A percentile compares a stretch with the other conserved stretches of the same genome.
phyloP scores from a whole-genome alignment of 1,140 invertebrate genomes.

The Heliconius hewitsoni region DNA sequence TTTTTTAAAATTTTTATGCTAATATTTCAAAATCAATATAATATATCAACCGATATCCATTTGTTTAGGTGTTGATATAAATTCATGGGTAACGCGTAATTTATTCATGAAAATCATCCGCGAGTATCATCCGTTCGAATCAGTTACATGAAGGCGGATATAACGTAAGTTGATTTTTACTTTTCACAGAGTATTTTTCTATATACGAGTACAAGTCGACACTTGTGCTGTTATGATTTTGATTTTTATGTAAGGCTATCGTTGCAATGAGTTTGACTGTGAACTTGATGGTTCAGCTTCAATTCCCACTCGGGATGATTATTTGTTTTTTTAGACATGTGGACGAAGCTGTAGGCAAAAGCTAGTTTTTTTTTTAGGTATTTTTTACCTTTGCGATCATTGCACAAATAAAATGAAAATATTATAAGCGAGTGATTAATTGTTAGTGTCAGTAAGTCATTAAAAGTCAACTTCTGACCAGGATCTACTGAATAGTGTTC shows the following conservation, averaged over 20 bases:
- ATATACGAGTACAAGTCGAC: neutral
- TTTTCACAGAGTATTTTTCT: neutral
- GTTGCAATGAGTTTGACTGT: too few relatives aligned
- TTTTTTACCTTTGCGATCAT: too few relatives aligned
- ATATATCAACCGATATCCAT: neutral
- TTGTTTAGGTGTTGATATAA: conserved; percentile 5
- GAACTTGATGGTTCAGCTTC: too few relatives aligned
- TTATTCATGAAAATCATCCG: conserved; percentile 1
- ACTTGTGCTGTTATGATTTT: neutral
- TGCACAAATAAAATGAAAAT: too few relatives aligned
- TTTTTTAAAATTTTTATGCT: neutral
- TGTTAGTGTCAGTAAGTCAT: too few relatives aligned
- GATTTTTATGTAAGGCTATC: neutral
- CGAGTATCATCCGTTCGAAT: neutral
- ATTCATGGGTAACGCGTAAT: neutral
- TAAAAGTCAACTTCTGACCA: too few relatives aligned
- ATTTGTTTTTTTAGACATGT: too few relatives aligned
- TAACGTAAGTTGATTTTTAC: neutral
- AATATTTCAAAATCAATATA: neutral
- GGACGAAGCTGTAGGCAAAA: too few relatives aligned
- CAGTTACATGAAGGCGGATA: neutral
- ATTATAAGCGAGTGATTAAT: too few relatives aligned
- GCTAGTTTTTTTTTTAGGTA: too few relatives aligned
- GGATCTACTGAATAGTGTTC: too few relatives aligned
- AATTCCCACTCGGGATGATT: too few relatives aligned